phyloP scores from a whole-genome alignment of 1,140 invertebrate genomes.

The Tenebrio molitor region DNA sequence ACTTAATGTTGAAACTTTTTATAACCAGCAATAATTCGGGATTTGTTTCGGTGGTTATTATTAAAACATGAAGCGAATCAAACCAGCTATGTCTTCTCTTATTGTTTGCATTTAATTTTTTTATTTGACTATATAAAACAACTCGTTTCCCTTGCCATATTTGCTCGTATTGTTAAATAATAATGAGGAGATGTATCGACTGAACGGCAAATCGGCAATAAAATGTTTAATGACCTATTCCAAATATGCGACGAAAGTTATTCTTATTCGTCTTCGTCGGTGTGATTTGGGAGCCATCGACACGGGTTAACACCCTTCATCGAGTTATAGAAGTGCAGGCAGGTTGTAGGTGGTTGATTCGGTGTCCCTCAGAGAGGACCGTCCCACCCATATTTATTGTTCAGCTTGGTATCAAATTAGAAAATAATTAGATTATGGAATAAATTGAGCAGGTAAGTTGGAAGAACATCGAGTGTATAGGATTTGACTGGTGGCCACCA shows the following conservation, averaged over 20 bases:
- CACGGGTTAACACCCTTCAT: no score
- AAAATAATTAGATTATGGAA: constrained; percentile 21
- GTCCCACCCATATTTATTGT: constrained; percentile 21
- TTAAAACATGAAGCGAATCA: constrained; percentile 5
- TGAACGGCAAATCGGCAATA: no score
- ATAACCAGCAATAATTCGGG: constrained; percentile 3
- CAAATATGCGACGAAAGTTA: no score
- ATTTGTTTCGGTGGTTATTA: constrained; percentile 22
- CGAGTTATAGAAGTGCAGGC: no score
- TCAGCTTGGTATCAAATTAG: constrained; percentile 17
- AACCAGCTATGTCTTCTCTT: neutral
- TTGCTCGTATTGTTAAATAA: neutral
- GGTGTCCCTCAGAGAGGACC: neutral
- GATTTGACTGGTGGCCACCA: constrained; percentile 17
- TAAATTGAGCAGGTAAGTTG: constrained; percentile 30
- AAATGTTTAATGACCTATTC: no score
- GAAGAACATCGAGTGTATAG: constrained; percentile 16
- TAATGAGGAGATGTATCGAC: no score
- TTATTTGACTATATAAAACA: neutral
- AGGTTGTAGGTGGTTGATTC: no score
- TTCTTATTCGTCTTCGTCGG: no score
- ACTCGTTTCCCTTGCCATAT: no score
- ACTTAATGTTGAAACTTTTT: neutral
- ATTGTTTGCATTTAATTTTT: neutral
- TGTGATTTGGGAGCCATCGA: no score